Evolutionary conservation across 1,140 invertebrate species (phyloP), one percentile per base, ranked within the genome.

Genomic region (Varroa destructor): DNA sequence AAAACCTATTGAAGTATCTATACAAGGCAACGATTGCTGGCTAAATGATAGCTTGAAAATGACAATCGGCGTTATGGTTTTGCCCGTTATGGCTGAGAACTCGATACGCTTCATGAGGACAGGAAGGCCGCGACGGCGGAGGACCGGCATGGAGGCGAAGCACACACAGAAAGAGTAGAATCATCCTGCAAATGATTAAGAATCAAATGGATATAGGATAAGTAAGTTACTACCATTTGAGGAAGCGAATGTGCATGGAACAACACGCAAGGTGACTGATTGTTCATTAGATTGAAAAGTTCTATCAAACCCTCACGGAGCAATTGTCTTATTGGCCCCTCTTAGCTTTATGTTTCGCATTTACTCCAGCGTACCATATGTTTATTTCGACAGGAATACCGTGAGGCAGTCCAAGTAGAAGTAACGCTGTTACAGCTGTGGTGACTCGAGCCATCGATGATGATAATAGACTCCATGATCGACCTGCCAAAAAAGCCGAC

Each of bases 1-100:
- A 8, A 51, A 51, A 8, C 46, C 46, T 51, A 3, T 51, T 8
- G 8, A 51, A 51, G 46, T 51, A 51, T 51, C 46, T 3, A 8
- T 51, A 51, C 46, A 51, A 3, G 8, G 8, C 46, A 51, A 8
- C 46, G 8, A 51, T 51, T 51, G 8, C 8, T 8, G 46, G 3
- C 46, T 51, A 67, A 37, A 67, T 67, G 61, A 67, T 67, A n/a
- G 61, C 61, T 67, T 67, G 61, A 40, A 67, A 67, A 14, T 67
- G 61, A 46, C 61, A 67, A 8, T 67, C 61, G 4, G 46, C 3
- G 8, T 46, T 40, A 3, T 43, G 61, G 37, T 67, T 67, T 40
- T 67, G 61, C 37, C 61, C 46, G 46, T 51, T 67, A 8, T 67
- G 61, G 40, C 40, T 46, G 40, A 67, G 14, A 40, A 14, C 46